Conservation (phyloP, 2,888 invertebrate species). For the Seira musarum region DNA sequence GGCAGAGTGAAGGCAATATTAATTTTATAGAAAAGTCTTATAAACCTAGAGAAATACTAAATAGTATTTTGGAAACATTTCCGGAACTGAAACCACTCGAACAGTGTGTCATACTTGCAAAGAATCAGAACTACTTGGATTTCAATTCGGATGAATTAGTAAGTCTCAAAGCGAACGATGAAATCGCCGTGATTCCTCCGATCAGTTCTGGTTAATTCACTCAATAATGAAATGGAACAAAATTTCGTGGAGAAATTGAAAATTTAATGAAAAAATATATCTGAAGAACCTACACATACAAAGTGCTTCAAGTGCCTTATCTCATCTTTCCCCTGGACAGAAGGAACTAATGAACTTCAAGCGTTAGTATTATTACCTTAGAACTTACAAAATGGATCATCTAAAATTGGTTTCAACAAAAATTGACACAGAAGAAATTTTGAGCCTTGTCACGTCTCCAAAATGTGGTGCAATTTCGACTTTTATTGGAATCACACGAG, state of each 20-base stretch:
- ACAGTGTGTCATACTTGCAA: constrained; percentile 82
- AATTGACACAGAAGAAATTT: constrained; percentile 80
- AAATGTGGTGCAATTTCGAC: constrained; percentile 90
- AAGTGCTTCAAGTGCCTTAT: no score
- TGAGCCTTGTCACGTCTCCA: constrained; percentile 79
- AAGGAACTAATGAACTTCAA: no score
- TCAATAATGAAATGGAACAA: constrained; percentile 72
- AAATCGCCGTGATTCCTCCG: constrained; percentile 93
- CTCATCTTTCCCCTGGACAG: no score
- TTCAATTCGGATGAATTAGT: constrained; percentile 74
- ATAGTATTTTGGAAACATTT: constrained; percentile 77
- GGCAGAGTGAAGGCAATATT: constrained; percentile 77
- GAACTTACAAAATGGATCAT: constrained; percentile 82
- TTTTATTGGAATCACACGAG: constrained; percentile 91
- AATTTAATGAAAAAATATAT: no score
- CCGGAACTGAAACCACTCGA: constrained; percentile 79
- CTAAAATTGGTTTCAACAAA: constrained; percentile 80
- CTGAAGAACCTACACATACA: no score
- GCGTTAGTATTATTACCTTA: no score
- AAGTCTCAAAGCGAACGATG: constrained; percentile 80
- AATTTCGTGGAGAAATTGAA: not conserved
- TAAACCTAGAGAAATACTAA: constrained; percentile 77
- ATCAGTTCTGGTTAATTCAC: constrained; percentile 94
- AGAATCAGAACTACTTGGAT: constrained; percentile 86
- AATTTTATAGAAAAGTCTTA: constrained; percentile 73